Base-by-base conservation (phyloP, 1,140 invertebrate species). In the Hypothenemus hampei region DNA sequence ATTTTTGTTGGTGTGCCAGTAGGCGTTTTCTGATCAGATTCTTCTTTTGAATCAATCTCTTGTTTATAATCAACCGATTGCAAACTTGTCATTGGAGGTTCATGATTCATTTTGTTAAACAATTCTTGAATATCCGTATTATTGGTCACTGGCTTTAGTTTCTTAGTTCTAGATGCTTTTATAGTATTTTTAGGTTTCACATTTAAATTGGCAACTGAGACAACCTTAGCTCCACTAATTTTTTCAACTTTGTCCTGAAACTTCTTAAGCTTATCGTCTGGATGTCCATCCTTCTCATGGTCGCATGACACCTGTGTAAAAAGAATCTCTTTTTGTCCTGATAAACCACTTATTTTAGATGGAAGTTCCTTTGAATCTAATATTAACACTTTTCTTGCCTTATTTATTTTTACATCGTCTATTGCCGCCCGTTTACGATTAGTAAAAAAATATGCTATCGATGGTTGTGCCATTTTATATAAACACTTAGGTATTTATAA, bases 371-470 rank as follows among this genome's bases (percentile, higher is more conserved):
- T 39, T 16, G 21, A 45, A 53, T 79, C 73, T 45, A 75, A 64
- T 59, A 80, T 73, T 49, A 78, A 74, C 61, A 85, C 72, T 70
- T 83, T 79, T 64, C 73, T 80, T 58, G 76, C 75, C 56, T 80
- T 76, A 24, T 78, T 77, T 57, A 69, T 73, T 29, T 74, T 71
- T 15, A 79, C 69, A 61, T 86, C 83, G 39, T 85, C 83, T n/a
- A 72, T 67, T 11, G 81, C 82, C 40, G 77, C 75, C 57, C 84
- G 77, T 70, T 86, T 86, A 65, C 83, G 78, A 58, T 79, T 80
- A 69, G 78, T 81, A 70, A 84, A 86, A 72, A 77, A 86, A 59
- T 77, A 75, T 53, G 82, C 80, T 52, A 86, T 76, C 31, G 81
- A 83, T 58, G 81, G 82, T 70, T 86, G 84, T 48, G 83, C 79